These are phyloP conservation scores for Calliphora vomitoria DNA, from an alignment of 2,888 invertebrate genomes.

Conservation along the genomic window DNA sequence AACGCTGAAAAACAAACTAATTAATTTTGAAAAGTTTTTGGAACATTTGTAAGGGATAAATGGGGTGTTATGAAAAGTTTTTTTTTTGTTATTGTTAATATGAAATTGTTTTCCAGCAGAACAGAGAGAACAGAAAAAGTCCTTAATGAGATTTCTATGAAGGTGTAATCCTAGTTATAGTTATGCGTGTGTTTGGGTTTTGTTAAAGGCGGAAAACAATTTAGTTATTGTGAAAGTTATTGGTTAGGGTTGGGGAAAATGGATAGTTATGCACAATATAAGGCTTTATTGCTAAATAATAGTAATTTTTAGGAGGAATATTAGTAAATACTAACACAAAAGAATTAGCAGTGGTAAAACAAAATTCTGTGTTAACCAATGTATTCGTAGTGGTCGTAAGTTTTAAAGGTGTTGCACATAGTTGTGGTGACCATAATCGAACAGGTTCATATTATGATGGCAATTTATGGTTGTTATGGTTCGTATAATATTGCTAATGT, in stretches of 20 bases:
- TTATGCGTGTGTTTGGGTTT: not conserved
- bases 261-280: not conserved
- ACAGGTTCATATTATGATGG: no score
- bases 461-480: no score
- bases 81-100: not conserved
- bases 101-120: not conserved
- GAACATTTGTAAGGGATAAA: constrained; percentile 2
- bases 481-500: no score
- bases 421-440: no score
- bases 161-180: not conserved
- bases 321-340: no score
- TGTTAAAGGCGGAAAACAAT: not conserved
- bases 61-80: constrained; percentile 35
- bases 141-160: not conserved
- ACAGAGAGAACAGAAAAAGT: not conserved
- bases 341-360: no score
- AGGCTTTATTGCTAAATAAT: not conserved
- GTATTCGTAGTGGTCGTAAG: no score
- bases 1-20: constrained; percentile 13
- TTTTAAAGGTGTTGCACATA: no score
- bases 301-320: no score
- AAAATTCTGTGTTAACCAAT: no score
- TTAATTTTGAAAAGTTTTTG: constrained; percentile 27
- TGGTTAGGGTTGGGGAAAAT: not conserved
- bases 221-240: not conserved